phyloP scores from a whole-genome alignment of 2,113 vertebrate species.

The Cephalopholis sonnerati region DNA sequence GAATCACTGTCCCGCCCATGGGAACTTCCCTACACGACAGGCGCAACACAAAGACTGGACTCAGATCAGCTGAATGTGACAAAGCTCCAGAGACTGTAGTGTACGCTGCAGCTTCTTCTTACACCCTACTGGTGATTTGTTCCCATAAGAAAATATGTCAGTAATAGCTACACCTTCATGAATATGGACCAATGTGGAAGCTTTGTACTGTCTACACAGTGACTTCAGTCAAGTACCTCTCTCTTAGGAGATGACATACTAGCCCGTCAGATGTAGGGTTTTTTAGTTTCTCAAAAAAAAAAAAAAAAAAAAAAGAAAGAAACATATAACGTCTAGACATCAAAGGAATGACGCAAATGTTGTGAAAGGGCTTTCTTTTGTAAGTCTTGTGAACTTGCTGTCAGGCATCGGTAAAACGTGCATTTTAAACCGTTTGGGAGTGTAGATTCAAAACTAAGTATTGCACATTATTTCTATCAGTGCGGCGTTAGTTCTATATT shows the following conservation, averaged over 20 bases:
- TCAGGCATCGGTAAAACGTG: conserved; percentile 72
- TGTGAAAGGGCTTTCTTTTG: conserved; percentile 82
- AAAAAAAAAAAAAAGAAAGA: conserved; percentile 44
- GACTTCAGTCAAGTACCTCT: conserved; percentile 82
- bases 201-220: conserved; percentile 82
- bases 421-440: conserved; percentile 69
- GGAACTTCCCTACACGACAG: conserved; percentile 58
- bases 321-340: conserved; percentile 77
- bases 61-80: conserved; percentile 65
- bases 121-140: conserved; percentile 78
- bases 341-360: conserved; percentile 84
- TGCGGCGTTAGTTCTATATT: conserved; percentile 66
- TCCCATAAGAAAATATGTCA: conserved; percentile 86
- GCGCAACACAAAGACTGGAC: conserved; percentile 53
- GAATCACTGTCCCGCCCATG: conserved; percentile 36
- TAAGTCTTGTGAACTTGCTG: conserved; percentile 75
- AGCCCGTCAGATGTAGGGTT: conserved; percentile 74
- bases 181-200: conserved; percentile 78
- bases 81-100: conserved; percentile 63
- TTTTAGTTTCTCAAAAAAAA: conserved; percentile 51
- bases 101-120: conserved; percentile 48
- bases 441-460: conserved; percentile 64
- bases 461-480: conserved; percentile 75
- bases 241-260: conserved; percentile 81
- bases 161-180: conserved; percentile 84